Evolutionary conservation across 2,113 vertebrate genomes (phyloP).

Genomic region (Aspidoscelis tigris): DNA sequence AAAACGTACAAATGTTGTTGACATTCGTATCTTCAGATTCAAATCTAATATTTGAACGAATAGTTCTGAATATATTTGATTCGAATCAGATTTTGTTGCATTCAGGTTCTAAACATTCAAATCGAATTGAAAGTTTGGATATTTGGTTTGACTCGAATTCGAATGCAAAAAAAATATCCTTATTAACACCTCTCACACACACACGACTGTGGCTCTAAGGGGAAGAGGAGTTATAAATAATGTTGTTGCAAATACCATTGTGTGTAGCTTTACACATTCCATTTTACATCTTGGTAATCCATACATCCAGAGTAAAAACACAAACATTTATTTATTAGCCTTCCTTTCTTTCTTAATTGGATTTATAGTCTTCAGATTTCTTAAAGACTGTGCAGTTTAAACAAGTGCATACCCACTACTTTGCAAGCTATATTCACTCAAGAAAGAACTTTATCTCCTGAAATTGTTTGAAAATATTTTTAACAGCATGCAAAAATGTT

Average conservation of each 20-base stretch:
- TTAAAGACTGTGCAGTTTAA: not conserved
- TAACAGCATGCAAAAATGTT: not conserved
- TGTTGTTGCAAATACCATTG: conserved; percentile 1
- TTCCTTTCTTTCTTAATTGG: too few species aligned
- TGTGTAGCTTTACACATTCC: not conserved
- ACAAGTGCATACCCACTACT: not conserved
- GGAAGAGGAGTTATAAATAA: not conserved
- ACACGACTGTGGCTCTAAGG: too few species aligned
- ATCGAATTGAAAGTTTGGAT: too few species aligned
- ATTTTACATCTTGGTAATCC: not conserved
- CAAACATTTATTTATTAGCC: not conserved
- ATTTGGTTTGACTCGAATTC: too few species aligned
- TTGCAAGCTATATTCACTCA: not conserved
- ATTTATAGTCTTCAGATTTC: not conserved
- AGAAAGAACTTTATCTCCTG: not conserved
- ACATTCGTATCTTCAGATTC: too few species aligned
- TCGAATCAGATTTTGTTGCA: too few species aligned
- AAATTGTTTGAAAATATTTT: conserved; percentile 1
- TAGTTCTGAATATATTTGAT: too few species aligned
- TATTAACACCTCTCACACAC: too few species aligned
- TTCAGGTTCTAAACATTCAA: too few species aligned
- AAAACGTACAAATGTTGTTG: too few species aligned
- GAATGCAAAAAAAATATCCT: too few species aligned
- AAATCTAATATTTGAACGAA: too few species aligned
- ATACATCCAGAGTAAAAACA: not conserved